Evolutionary conservation across 2,888 invertebrate species (phyloP).

Genomic region (Pseudoips prasinana): DNA sequence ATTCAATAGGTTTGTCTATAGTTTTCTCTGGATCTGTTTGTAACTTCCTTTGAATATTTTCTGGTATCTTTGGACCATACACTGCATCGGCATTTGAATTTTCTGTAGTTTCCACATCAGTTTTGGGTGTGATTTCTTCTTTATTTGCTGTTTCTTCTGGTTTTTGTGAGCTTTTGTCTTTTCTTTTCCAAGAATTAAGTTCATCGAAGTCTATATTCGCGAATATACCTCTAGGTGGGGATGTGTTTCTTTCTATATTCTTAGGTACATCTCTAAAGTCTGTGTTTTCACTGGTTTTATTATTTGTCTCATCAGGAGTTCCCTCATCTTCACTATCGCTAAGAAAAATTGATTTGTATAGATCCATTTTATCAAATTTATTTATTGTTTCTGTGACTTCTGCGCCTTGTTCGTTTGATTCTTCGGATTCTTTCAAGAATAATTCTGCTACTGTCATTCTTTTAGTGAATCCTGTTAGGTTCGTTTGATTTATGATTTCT

Average conservation of each 20-base stretch:
- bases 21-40: conserved; percentile 31
- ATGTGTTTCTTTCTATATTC: conserved; percentile 84
- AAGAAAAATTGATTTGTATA: conserved; percentile 95
- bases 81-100: conserved; percentile 33
- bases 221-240: conserved; percentile 88
- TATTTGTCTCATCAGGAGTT: conserved; percentile 13
- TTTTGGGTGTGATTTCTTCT: conserved; percentile 11
- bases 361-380: conserved; percentile 83
- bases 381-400: conserved; percentile 67
- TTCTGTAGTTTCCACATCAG: conserved; percentile 1
- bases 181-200: conserved; percentile 72
- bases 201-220: conserved; percentile 84
- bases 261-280: conserved; percentile 63
- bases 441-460: conserved; percentile 74
- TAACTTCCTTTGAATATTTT: conserved; percentile 56
- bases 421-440: conserved; percentile 71
- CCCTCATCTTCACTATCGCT: conserved; percentile 87
- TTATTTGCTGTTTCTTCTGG: conserved; percentile 14
- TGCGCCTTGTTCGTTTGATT: conserved; percentile 44
- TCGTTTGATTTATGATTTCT: background rate
- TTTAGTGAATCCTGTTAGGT: conserved; percentile 42
- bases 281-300: conserved; percentile 13
- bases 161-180: conserved; percentile 18
- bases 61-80: conserved; percentile 84
- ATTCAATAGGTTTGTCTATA: conserved; percentile 30